These are phyloP conservation scores for Coleophora deauratella DNA, from an alignment of 2,888 invertebrate genomes.

Conservation along the genomic window DNA sequence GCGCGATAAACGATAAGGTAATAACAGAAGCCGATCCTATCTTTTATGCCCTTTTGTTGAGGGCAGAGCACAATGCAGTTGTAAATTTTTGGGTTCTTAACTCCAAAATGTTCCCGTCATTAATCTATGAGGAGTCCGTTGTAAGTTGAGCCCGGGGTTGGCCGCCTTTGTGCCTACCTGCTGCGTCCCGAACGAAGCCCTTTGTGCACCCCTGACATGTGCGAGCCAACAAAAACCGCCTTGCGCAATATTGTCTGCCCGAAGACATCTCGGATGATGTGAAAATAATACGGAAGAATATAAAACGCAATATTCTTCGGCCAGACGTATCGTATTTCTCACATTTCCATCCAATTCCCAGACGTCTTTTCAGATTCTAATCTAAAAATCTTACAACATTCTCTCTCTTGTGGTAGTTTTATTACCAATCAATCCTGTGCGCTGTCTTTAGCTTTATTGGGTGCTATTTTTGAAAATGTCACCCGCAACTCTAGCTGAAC, in stretches of 20 bases:
- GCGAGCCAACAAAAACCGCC: conserved; percentile 60
- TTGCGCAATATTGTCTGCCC: conserved; percentile 63
- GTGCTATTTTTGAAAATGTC: conserved; percentile 63
- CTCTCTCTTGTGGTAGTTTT: conserved; percentile 21
- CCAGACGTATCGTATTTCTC: conserved; percentile 28
- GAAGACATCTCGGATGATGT: conserved; percentile 48
- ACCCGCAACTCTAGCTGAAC: conserved; percentile 54
- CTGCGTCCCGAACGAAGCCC: conserved; percentile 44
- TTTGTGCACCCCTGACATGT: conserved; percentile 65
- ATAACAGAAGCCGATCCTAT: conserved; percentile 69
- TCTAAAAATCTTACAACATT: conserved; percentile 31
- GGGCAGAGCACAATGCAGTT: conserved; percentile 60
- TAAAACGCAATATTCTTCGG: conserved; percentile 38
- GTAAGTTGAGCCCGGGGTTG: conserved; percentile 64
- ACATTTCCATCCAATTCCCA: conserved; percentile 32
- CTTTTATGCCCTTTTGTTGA: conserved; percentile 64
- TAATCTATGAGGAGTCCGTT: conserved; percentile 62
- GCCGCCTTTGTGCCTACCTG: conserved; percentile 61
- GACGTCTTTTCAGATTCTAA: conserved; percentile 30
- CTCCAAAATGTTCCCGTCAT: conserved; percentile 69
- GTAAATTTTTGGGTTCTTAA: conserved; percentile 73
- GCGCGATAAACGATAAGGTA: conserved; percentile 65
- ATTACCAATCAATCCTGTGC: conserved; percentile 33
- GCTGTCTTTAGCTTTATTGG: conserved; percentile 30
- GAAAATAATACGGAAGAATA: conserved; percentile 55